phyloP scores from a whole-genome alignment of 2,888 invertebrate species.

The Mallateleia sp. region DNA sequence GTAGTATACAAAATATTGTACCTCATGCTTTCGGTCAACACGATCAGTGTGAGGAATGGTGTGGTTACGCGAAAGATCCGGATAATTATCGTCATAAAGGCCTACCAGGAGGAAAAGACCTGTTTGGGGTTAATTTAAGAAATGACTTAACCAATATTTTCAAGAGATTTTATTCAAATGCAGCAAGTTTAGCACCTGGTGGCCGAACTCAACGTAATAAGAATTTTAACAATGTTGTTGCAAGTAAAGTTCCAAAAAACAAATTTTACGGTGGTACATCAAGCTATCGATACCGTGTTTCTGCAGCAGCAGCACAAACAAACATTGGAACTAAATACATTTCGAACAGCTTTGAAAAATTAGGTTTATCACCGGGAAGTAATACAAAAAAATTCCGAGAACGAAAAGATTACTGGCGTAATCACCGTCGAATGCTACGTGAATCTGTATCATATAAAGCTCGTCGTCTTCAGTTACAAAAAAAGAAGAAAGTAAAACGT shows the following conservation, averaged over 20 bases:
- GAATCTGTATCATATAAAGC: neutral
- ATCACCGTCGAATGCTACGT: neutral
- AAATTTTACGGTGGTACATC: conserved; percentile 49
- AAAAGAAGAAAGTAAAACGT: conserved; percentile 29
- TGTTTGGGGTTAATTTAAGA: conserved; percentile 52
- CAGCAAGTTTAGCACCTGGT: conserved; percentile 53
- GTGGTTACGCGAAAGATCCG: conserved; percentile 66
- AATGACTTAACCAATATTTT: conserved; percentile 58
- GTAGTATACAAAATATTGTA: conserved; percentile 71
- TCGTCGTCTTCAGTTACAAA: neutral
- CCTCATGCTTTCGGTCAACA: conserved; percentile 78
- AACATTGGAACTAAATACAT: conserved; percentile 31
- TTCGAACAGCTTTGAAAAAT: neutral
- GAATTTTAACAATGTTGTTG: conserved; percentile 66
- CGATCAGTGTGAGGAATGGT: conserved; percentile 76
- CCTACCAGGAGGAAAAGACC: conserved; percentile 44
- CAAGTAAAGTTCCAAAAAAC: conserved; percentile 71
- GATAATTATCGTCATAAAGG: conserved; percentile 57
- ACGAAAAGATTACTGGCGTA: conserved; percentile 44
- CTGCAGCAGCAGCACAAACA: conserved; percentile 49
- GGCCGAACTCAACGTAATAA: conserved; percentile 69
- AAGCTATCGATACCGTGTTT: conserved; percentile 45
- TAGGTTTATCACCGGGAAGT: conserved; percentile 5
- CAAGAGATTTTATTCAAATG: conserved; percentile 61
- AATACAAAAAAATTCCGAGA: conserved; percentile 10